Evolutionary conservation across 2,888 invertebrate species (phyloP).

Genomic region (Byasa hedistus): DNA sequence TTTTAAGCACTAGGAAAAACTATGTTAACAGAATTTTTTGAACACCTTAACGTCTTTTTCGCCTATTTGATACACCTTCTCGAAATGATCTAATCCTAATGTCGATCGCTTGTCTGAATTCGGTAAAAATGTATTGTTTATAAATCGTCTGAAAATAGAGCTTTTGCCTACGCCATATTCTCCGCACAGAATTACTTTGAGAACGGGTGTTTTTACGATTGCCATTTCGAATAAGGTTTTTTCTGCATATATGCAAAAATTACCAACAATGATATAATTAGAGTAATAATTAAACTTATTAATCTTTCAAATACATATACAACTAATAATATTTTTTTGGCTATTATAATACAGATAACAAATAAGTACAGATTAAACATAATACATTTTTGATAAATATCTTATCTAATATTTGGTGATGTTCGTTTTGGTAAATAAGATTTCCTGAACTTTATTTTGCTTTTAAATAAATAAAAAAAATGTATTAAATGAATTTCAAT

Average conservation of each 20-base stretch:
- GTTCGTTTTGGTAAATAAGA: no score
- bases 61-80: slow-evolving; percentile 87
- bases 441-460: no score
- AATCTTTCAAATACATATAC: not conserved
- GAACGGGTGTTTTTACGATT: slow-evolving; percentile 89
- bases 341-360: no score
- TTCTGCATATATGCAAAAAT: not conserved
- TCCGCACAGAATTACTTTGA: slow-evolving; percentile 96
- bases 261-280: not conserved
- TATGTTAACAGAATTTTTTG: not conserved
- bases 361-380: no score
- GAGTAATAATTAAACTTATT: not conserved
- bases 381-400: no score
- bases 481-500: no score
- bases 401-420: no score
- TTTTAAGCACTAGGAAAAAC: not conserved
- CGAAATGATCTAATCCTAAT: slow-evolving; percentile 93
- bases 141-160: slow-evolving; percentile 93
- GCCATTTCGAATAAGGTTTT: slow-evolving; percentile 80
- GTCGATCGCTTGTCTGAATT: slow-evolving; percentile 92
- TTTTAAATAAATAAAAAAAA: no score
- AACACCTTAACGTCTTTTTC: slow-evolving; percentile 88
- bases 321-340: not conserved
- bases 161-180: slow-evolving; percentile 98
- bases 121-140: slow-evolving; percentile 92